These are phyloP conservation scores for Novumbra hubbsi DNA, from an alignment of 2,797 vertebrate genomes.

Conservation along the genomic window DNA sequence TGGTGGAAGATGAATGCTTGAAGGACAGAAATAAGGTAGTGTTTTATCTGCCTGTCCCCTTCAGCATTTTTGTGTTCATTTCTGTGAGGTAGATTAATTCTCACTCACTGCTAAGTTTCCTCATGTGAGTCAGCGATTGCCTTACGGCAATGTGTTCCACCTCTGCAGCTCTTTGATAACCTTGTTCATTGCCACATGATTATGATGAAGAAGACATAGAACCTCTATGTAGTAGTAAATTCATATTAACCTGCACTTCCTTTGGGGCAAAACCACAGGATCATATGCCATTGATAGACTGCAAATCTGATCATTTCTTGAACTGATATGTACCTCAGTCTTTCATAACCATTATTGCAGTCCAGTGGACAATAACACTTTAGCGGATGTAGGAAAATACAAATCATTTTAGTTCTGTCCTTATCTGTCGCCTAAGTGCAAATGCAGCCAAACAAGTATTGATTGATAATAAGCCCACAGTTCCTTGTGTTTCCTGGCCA, in stretches of 20 bases:
- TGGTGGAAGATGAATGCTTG: background rate
- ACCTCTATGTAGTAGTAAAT: conserved; percentile 76
- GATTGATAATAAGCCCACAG: conserved; percentile 49
- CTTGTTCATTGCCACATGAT: conserved; percentile 73
- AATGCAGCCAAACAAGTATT: conserved; percentile 22
- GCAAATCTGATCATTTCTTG: background rate
- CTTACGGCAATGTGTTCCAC: conserved; percentile 36
- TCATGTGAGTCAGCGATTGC: conserved; percentile 21
- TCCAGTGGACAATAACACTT: background rate
- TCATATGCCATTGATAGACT: background rate
- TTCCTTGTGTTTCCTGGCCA: conserved; percentile 43
- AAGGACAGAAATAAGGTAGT: background rate
- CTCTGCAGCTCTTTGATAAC: conserved; percentile 67
- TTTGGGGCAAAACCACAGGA: background rate
- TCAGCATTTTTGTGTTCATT: conserved; percentile 5
- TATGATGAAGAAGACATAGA: conserved; percentile 74
- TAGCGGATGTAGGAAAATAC: conserved; percentile 3
- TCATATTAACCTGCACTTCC: conserved; percentile 3
- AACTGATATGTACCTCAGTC: background rate
- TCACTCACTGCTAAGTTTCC: conserved; percentile 7
- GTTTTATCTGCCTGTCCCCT: background rate
- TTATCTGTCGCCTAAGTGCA: conserved; percentile 26
- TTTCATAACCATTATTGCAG: background rate
- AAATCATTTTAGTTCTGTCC: conserved; percentile 13
- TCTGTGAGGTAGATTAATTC: conserved; percentile 15